phyloP scores from a whole-genome alignment of 2,113 vertebrate genomes.

The Lasiurus cinereus region DNA sequence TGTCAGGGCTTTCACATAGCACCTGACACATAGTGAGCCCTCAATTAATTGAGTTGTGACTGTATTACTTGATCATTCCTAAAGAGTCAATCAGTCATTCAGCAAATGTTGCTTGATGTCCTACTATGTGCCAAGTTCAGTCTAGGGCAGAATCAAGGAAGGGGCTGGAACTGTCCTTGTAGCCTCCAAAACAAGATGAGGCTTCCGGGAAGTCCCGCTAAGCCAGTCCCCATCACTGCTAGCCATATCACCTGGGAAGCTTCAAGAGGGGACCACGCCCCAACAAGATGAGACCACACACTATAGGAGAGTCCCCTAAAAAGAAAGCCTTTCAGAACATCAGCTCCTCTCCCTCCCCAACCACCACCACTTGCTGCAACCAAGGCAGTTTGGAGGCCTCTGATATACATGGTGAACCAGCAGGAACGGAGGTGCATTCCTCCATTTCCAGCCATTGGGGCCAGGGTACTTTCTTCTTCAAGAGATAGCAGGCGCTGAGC shows the following conservation, averaged over 20 bases:
- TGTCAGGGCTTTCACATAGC: not conserved
- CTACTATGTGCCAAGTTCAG: not conserved
- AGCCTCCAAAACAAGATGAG: not conserved
- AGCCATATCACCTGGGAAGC: not conserved
- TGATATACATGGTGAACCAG: accelerated
- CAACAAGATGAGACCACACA: not conserved
- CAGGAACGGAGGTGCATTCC: not conserved
- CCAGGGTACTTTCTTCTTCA: not conserved
- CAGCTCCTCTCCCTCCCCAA: not conserved
- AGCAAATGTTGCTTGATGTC: not conserved
- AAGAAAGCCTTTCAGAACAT: not conserved
- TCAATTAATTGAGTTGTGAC: not conserved
- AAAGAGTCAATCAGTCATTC: not conserved
- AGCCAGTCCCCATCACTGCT: not conserved
- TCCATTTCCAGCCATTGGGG: too few relatives aligned
- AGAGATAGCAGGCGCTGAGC: not conserved
- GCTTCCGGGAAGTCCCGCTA: not conserved
- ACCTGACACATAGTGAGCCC: accelerated
- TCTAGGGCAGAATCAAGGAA: not conserved
- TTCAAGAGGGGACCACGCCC: not conserved
- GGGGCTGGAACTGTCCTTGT: not conserved
- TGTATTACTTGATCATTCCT: not conserved
- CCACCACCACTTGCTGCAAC: not conserved
- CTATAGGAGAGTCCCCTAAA: not conserved
- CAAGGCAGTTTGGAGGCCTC: not conserved